Evolutionary conservation across 2,797 vertebrate species (phyloP), one percentile per base, ranked within the genome.

Genomic region (Gallinago nigripennis): DNA sequence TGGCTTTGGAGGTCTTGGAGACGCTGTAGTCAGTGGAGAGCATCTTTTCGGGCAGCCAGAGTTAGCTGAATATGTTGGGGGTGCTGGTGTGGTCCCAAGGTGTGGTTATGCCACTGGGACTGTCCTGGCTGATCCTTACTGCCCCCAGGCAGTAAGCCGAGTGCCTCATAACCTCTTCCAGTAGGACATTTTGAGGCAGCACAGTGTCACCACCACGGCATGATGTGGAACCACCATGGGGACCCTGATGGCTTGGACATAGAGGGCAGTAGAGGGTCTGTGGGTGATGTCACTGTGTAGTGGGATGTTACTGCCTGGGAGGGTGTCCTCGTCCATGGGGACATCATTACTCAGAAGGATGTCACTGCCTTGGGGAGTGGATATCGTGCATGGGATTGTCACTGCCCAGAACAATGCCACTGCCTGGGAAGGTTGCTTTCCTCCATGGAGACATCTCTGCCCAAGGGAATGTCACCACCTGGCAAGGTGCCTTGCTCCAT

Each of bases 41-140:
- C 54, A 5, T 18, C 50, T 48, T 41, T 23, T 25, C 2, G 2
- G 50, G 19, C 30, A 75, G 27, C 25, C 45, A 7, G 31, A 16
- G 45, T 2, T 0, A n/a, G 30, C 3, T 46, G 63, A 9, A 23
- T 12, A 46, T 33, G 20, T 2, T 2, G 24, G 10, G 25, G n/a
- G 8, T 2, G 9, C 16, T 27, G 13, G 25, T 70, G 45, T 20
- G 27, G 31, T 43, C 41, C 35, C 1, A 8, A 24, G 70, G 9
- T 24, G 27, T 4, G 46, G 53, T n/a, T 24, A 50, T 8, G 2
- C 11, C 28, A 14, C 9, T 86, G 68, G 39, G 5, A 23, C n/a
- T 8, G 1, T 37, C 23, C 28, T 54, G 54, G 18, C 18, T n/a
- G 39, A 6, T 19, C 28, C 15, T 3, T 13, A 16, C 16, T 10